Evolutionary conservation across 2,797 vertebrate genomes (phyloP).

Genomic region (Spinibarbus caldwelli): DNA sequence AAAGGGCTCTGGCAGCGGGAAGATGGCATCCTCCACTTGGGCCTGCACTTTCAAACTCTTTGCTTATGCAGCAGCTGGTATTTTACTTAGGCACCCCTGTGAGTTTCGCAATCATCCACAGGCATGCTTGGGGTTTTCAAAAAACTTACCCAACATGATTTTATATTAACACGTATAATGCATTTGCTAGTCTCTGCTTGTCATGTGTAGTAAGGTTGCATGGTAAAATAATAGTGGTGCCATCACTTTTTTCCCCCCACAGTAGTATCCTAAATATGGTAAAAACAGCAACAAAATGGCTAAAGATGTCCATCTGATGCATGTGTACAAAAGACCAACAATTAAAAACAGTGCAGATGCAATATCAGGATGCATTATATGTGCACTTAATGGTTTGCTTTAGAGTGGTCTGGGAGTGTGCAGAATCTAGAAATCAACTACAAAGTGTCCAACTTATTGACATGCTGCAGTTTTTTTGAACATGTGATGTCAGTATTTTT

Average conservation of each 20-base stretch:
- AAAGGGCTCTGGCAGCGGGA: slow-evolving; percentile 64
- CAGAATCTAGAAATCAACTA: neutral
- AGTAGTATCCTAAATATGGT: neutral
- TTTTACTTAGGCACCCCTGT: slow-evolving; percentile 63
- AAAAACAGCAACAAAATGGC: neutral
- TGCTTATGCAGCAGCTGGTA: slow-evolving; percentile 61
- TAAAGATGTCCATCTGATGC: neutral
- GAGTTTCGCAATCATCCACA: slow-evolving; percentile 72
- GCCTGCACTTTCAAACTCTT: slow-evolving; percentile 62
- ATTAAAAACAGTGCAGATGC: neutral
- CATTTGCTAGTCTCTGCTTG: slow-evolving; percentile 4
- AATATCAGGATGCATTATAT: neutral
- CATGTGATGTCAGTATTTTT: neutral
- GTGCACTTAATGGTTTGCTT: neutral
- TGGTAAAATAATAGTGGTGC: neutral
- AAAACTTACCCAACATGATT: slow-evolving; percentile 45
- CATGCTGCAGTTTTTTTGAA: neutral
- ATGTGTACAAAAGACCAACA: neutral
- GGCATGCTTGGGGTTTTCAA: slow-evolving; percentile 62
- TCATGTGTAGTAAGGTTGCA: neutral
- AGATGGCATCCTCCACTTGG: slow-evolving; percentile 71
- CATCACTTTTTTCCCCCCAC: too few relatives aligned
- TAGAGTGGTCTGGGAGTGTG: neutral
- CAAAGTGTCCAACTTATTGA: neutral
- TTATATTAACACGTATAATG: slow-evolving; percentile 30